Base-by-base conservation (phyloP, 2,888 invertebrate species). In the Caenorhabditis sp. region DNA sequence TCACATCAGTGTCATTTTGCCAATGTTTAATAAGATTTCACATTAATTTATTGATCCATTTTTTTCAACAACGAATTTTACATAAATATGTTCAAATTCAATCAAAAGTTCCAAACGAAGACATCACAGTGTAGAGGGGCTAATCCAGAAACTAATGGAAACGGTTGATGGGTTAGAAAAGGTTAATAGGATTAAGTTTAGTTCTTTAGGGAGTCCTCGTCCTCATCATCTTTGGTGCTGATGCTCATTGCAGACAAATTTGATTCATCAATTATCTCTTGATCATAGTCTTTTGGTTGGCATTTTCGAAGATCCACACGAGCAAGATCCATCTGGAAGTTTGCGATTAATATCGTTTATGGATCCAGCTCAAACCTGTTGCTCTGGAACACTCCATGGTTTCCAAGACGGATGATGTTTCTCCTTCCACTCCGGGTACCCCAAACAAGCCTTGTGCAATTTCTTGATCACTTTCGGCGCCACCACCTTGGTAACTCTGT, bases 331-430 rank as follows among this genome's bases (percentile, higher is more conserved):
- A 85, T 81, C 85, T 86, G 66, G 72, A 83, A 59, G 41, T 47
- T 12, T 56, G 6, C 14, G 35, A 24, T 31, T 6, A 31, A 8
- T 38, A n/a, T 41, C 16, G 8, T 12, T 41, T 47, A 2, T 38
- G 31, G 8, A 35, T 10, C 12, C 4, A 54, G 26, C 14, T 54
- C 2, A 54, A 26, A 87, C 87, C 80, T 88, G 87, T 93, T 96
- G 96, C 91, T 96, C 96, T 0, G 96, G 96, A 92, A 94, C 95
- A 76, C 95, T 94, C 97, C 97, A 97, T 0, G 97, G 96, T 92
- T 96, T 96, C 91, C 94, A 94, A 91, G 95, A 94, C 0, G 96
- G 95, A 90, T 95, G 94, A 91, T 95, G 94, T 38, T 95, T 94
- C n/a, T 93, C 93, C 93, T 97, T 97, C 97, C 97, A 97, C 16